phyloP scores from a whole-genome alignment of 2,888 invertebrate genomes.

The Antheraea yamamai region DNA sequence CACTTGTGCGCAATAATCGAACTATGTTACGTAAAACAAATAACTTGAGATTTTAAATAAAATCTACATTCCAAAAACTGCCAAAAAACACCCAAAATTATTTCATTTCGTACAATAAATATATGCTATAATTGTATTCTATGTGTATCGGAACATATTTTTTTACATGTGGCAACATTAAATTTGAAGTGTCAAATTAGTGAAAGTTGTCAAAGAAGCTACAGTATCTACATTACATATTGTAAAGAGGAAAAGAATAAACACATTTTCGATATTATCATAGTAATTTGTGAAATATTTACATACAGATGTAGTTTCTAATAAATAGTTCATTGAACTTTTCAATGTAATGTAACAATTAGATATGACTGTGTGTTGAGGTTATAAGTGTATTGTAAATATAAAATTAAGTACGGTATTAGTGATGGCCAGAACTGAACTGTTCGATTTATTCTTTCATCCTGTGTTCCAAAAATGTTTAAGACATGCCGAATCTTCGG shows the following conservation, averaged over 20 bases:
- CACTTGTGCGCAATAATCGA: no score
- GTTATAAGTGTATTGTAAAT: slow-evolving; percentile 68
- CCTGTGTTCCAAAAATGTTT: slow-evolving; percentile 81
- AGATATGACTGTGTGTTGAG: slow-evolving; percentile 52
- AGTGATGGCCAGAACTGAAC: slow-evolving; percentile 76
- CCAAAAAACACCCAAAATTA: no score
- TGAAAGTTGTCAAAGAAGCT: slow-evolving; percentile 67
- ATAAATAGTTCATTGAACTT: slow-evolving; percentile 1
- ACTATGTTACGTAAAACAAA: no score
- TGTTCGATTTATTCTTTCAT: slow-evolving; percentile 80
- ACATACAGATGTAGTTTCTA: slow-evolving; percentile 30
- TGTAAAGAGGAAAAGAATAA: slow-evolving; percentile 36
- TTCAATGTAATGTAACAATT: background rate
- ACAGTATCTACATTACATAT: slow-evolving; percentile 43
- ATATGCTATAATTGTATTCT: background rate
- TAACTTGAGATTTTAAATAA: no score
- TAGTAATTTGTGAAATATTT: slow-evolving; percentile 37
- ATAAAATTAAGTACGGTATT: slow-evolving; percentile 47
- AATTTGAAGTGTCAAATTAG: slow-evolving; percentile 48
- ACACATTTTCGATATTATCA: slow-evolving; percentile 36
- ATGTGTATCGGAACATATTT: slow-evolving; percentile 36
- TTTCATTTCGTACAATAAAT: no score
- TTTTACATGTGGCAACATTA: slow-evolving; percentile 48
- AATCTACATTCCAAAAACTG: no score
- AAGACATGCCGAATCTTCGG: slow-evolving; percentile 72